These are phyloP conservation scores for Diplolepis rosae DNA, from an alignment of 2,888 invertebrate species.

Conservation along the genomic window DNA sequence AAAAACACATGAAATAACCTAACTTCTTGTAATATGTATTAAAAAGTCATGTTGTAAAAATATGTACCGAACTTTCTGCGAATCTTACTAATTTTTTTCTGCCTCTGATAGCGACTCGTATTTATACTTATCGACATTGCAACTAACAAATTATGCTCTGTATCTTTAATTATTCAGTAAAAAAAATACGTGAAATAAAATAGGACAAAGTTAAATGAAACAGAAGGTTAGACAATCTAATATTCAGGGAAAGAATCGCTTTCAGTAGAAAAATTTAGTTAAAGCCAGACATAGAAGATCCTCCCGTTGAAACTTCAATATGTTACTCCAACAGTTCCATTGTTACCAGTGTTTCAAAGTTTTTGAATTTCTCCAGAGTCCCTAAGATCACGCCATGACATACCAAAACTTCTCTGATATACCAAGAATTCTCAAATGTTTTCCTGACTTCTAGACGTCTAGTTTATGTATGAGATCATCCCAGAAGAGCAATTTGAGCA, in stretches of 20 bases:
- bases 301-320: neutral
- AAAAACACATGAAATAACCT: too few species aligned
- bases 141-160: too few species aligned
- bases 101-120: too few species aligned
- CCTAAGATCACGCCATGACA: neutral
- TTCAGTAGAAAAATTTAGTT: neutral
- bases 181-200: too few species aligned
- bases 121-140: too few species aligned
- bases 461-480: constrained; percentile 7
- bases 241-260: neutral
- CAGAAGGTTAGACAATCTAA: neutral
- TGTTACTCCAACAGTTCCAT: neutral
- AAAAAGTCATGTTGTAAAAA: too few species aligned
- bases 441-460: neutral
- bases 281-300: neutral
- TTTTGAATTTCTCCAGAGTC: constrained; percentile 7
- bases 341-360: neutral
- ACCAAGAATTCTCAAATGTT: constrained; percentile 5
- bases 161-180: too few species aligned
- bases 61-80: too few species aligned
- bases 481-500: neutral
- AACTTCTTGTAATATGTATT: too few species aligned
- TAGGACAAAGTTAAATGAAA: too few species aligned
- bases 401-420: neutral
- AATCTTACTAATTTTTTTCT: too few species aligned